Evolutionary conservation across 2,797 vertebrate species (phyloP).

Genomic region (Acipenser ruthenus): DNA sequence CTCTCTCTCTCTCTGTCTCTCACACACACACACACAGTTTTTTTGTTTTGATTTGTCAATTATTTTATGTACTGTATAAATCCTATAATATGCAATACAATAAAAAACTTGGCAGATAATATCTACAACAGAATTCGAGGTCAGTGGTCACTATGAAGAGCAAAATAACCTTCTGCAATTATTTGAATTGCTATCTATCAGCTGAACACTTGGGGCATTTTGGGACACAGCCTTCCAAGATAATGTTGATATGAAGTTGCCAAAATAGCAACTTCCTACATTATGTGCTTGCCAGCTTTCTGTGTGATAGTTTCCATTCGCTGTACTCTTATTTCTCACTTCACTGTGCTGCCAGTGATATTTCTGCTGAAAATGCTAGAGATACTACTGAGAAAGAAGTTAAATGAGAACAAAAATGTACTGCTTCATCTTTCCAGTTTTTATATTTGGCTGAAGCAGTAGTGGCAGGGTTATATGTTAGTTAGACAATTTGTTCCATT

Average conservation of each 20-base stretch:
- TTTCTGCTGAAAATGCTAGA: constrained; percentile 8
- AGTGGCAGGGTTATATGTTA: too few species aligned
- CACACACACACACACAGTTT: too few species aligned
- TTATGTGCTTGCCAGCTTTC: constrained; percentile 32
- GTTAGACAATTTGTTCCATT: too few species aligned
- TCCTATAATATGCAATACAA: too few species aligned
- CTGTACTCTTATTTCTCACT: constrained; percentile 25
- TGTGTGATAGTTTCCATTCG: constrained; percentile 40
- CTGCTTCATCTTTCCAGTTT: too few species aligned
- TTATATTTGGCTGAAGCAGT: too few species aligned
- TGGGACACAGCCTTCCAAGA: constrained; percentile 5
- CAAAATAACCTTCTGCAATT: not conserved
- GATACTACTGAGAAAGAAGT: not conserved
- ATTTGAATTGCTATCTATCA: not conserved
- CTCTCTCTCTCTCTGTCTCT: too few species aligned
- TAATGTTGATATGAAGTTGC: constrained; percentile 14
- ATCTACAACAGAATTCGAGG: not conserved
- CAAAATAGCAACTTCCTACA: constrained; percentile 19
- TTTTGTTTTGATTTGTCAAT: too few species aligned
- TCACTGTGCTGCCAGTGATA: constrained; percentile 20
- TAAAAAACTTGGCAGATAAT: too few species aligned
- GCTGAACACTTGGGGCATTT: not conserved
- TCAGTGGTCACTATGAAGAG: constrained; percentile 6
- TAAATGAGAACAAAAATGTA: not conserved
- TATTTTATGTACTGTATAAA: too few species aligned